Evolutionary conservation across 2,113 vertebrate genomes (phyloP).

Genomic region (Callorhinus ursinus): DNA sequence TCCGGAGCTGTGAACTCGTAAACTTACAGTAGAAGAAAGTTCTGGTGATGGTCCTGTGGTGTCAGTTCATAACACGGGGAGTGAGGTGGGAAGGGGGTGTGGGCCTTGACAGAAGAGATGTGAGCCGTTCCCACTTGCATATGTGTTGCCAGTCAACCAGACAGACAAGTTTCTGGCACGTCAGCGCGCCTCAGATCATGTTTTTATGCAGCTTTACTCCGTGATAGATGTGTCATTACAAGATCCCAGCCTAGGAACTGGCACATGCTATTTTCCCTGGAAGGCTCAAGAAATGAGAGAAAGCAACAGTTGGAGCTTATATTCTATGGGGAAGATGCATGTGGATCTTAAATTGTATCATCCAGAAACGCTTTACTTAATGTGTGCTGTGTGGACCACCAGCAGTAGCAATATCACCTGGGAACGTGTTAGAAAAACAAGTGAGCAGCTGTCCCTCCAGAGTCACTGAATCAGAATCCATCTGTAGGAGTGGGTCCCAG

Average conservation of each 20-base stretch:
- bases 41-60: neutral
- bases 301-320: slow-evolving; percentile 48
- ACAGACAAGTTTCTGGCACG: slow-evolving; percentile 9
- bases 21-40: neutral
- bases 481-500: neutral
- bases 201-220: neutral
- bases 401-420: neutral
- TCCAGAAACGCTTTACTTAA: neutral
- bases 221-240: slow-evolving; percentile 48
- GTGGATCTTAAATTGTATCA: neutral
- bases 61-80: neutral
- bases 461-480: neutral
- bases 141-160: neutral
- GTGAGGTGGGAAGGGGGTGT: neutral
- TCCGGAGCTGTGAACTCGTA: neutral
- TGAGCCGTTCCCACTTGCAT: neutral
- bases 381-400: neutral
- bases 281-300: slow-evolving; percentile 49
- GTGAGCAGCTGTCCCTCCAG: neutral
- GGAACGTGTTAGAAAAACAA: neutral
- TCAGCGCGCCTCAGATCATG: neutral
- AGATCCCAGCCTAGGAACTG: slow-evolving; percentile 44
- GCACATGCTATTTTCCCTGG: slow-evolving; percentile 57
- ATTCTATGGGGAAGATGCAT: neutral
- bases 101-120: neutral